phyloP scores from a whole-genome alignment of 30 jellyfish, hydroid and myxozoan genomes.

The Catostylus mosaicus region DNA sequence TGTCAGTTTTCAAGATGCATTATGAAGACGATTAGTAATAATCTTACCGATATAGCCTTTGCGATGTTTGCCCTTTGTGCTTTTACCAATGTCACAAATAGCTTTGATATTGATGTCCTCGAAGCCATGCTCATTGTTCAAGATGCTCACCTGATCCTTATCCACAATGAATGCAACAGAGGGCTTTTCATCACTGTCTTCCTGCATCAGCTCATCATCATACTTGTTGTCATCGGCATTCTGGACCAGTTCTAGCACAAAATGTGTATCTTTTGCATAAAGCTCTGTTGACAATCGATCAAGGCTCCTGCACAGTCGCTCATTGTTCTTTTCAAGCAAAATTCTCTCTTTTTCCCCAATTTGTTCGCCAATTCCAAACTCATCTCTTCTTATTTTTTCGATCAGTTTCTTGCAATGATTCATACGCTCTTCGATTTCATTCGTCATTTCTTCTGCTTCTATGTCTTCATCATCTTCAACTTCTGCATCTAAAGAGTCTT shows the following conservation, averaged over 20 bases:
- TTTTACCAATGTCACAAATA: constrained; percentile 89
- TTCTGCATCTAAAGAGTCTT: too few relatives aligned
- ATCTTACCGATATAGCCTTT: constrained; percentile 91
- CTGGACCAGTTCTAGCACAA: constrained; percentile 89
- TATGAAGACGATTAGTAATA: not conserved
- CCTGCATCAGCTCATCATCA: constrained; percentile 44
- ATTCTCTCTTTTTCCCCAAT: constrained; percentile 56
- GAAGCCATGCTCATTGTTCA: constrained; percentile 89
- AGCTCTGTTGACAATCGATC: constrained; percentile 83
- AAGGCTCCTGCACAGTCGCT: constrained; percentile 79
- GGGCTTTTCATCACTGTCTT: constrained; percentile 70
- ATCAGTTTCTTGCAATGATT: constrained; percentile 61
- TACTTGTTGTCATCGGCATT: constrained; percentile 91
- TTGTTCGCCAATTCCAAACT: constrained; percentile 80
- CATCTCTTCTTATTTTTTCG: constrained; percentile 65
- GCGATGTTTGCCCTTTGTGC: constrained; percentile 91
- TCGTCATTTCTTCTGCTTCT: not conserved
- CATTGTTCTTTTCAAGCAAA: constrained; percentile 61
- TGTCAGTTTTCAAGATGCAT: not conserved
- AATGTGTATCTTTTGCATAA: constrained; percentile 91
- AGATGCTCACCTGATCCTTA: constrained; percentile 38
- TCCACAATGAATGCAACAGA: constrained; percentile 85
- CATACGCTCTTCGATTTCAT: constrained; percentile 24
- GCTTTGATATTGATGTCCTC: constrained; percentile 71
- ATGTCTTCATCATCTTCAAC: constrained; percentile 29